phyloP scores from a whole-genome alignment of 2,888 invertebrate species.

The Eustalomyia histrio region DNA sequence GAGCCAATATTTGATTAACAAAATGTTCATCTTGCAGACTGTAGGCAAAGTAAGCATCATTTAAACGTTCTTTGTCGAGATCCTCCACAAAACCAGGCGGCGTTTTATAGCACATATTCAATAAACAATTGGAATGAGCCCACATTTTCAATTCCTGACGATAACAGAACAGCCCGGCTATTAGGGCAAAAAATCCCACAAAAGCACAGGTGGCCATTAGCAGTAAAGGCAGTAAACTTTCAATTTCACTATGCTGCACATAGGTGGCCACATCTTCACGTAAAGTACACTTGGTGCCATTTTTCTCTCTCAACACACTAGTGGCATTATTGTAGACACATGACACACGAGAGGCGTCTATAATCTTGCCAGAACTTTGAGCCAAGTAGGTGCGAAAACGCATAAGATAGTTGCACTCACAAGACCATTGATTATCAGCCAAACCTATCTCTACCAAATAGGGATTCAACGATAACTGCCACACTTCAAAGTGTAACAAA shows the following conservation, averaged over 20 bases:
- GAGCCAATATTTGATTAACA: conserved; percentile 92
- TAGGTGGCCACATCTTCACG: conserved; percentile 85
- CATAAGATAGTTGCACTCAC: conserved; percentile 91
- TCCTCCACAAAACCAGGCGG: conserved; percentile 83
- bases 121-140: conserved; percentile 91
- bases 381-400: conserved; percentile 90
- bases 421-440: conserved; percentile 93
- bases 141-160: conserved; percentile 90
- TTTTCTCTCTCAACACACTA: conserved; percentile 87
- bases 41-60: conserved; percentile 96
- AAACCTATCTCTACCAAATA: conserved; percentile 92
- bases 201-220: conserved; percentile 89
- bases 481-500: conserved; percentile 89
- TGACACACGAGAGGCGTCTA: conserved; percentile 87
- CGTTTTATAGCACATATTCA: conserved; percentile 89
- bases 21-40: conserved; percentile 95
- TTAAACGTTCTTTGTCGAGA: conserved; percentile 87
- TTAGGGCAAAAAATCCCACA: conserved; percentile 86
- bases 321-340: conserved; percentile 88
- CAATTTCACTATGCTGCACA: conserved; percentile 83
- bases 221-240: conserved; percentile 89
- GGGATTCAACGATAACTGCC: conserved; percentile 91
- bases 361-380: conserved; percentile 88
- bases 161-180: conserved; percentile 90
- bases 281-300: conserved; percentile 88